A percentile compares a stretch with the other conserved stretches of the same genome.
Conservation (phyloP, 2,888 invertebrate genomes). For the Syritta pipiens region DNA sequence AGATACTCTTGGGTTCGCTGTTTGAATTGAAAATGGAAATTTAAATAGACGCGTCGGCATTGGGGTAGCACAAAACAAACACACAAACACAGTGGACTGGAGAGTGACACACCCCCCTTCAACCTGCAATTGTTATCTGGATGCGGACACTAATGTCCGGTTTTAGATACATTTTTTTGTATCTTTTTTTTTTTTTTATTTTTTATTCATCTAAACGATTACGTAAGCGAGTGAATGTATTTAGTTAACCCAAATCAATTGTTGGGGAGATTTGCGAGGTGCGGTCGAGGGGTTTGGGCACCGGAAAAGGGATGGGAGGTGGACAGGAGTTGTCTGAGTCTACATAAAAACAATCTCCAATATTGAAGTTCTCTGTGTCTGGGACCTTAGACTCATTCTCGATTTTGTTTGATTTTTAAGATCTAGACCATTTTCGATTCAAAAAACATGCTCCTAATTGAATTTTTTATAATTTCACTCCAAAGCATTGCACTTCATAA, state of each 20-base stretch:
- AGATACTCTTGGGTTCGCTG: too few relatives aligned
- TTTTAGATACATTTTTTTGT: constrained; percentile 3
- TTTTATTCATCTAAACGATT: constrained; percentile 25
- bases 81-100: not conserved
- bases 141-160: constrained; percentile 55
- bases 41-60: constrained; percentile 31
- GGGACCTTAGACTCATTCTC: too few relatives aligned
- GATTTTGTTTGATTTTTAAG: too few relatives aligned
- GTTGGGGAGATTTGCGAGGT: not conserved
- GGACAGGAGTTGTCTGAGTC: too few relatives aligned
- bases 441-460: too few relatives aligned
- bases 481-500: too few relatives aligned
- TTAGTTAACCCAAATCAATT: constrained; percentile 60
- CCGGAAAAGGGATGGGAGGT: too few relatives aligned
- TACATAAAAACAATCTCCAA: too few relatives aligned
- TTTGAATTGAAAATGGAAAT: constrained; percentile 24
- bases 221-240: constrained; percentile 54
- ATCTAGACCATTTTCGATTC: too few relatives aligned
- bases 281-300: not conserved
- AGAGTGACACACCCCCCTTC: constrained; percentile 18
- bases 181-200: not conserved
- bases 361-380: too few relatives aligned
- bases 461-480: too few relatives aligned
- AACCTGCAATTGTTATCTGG: constrained; percentile 31
- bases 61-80: too few relatives aligned